phyloP scores from a whole-genome alignment of 2,797 vertebrate genomes.

The Botia kubotai region DNA sequence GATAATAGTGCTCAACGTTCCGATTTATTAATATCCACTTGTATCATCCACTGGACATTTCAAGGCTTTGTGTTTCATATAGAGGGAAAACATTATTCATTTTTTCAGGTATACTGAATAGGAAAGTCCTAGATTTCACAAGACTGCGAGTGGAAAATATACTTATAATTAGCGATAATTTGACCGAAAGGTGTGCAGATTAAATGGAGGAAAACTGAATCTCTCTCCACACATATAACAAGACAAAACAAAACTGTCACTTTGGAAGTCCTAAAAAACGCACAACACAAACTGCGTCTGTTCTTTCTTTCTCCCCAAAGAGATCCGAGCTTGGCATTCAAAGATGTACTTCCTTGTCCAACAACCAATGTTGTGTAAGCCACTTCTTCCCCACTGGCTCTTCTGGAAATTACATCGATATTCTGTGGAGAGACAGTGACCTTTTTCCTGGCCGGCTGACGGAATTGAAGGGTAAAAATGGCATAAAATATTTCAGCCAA shows the following conservation, averaged over 20 bases:
- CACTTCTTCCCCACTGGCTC: slow-evolving; percentile 51
- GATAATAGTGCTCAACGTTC: slow-evolving; percentile 41
- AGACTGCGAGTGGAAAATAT: neutral
- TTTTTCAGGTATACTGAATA: neutral
- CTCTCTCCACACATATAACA: slow-evolving; percentile 8
- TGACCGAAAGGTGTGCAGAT: neutral
- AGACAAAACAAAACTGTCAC: slow-evolving; percentile 34
- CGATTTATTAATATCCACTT: slow-evolving; percentile 30
- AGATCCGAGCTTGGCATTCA: slow-evolving; percentile 55
- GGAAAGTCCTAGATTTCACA: neutral
- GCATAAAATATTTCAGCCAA: slow-evolving; percentile 63
- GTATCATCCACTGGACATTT: neutral
- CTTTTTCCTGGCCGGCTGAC: slow-evolving; percentile 60
- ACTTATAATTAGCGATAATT: neutral
- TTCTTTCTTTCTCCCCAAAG: slow-evolving; percentile 51
- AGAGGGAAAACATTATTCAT: neutral
- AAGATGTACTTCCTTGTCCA: slow-evolving; percentile 61
- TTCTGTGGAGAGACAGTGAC: slow-evolving; percentile 58
- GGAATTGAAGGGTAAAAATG: slow-evolving; percentile 66
- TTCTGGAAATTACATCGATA: slow-evolving; percentile 64
- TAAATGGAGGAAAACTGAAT: neutral
- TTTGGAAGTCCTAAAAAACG: slow-evolving; percentile 32
- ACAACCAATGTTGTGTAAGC: slow-evolving; percentile 59
- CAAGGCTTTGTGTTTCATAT: neutral
- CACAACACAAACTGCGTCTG: slow-evolving; percentile 38